Evolutionary conservation across 2,797 vertebrate species (phyloP), one percentile per base, ranked within the genome.

Genomic region (Gymnopithys bicolor): DNA sequence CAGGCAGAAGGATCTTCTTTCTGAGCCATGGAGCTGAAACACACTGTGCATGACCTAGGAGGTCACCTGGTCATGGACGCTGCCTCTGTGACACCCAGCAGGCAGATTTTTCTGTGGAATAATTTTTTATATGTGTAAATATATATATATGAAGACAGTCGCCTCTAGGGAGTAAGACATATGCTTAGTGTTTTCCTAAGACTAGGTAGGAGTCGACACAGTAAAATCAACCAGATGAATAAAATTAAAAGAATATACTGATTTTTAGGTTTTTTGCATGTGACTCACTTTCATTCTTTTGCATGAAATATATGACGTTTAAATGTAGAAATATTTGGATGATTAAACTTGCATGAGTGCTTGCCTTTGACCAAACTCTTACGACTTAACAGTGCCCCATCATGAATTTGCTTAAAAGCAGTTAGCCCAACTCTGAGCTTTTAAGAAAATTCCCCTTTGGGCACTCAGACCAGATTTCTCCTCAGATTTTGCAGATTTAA

Each of bases 51-150:
- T 0, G 7, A 52, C 32, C 52, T 33, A 25, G 32, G 51, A n/a
- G 51, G 23, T 43, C 1, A 0, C 70, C 56, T 4, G 21, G 25
- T 48, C 0, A 0, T 13, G 39, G 55, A 13, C 0, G 1, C 55
- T 76, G 60, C 70, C 58, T 45, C 46, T 16, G 30, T 43, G 53
- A 62, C 27, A n/a, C 28, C 58, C 59, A 2, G n/a, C 39, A 67
- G 52, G 35, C 69, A 62, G 32, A 49, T 56, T 51, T 33, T 30
- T 46, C 80, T 63, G 32, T 68, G 27, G 11, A 62, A 35, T 63
- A 25, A 10, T 35, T 58, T 58, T 58, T 48, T 46, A 32, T 33
- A 37, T 10, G 14, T 5, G 4, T 22, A 51, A 8, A 24, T 23
- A 60, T 51, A 25, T 32, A 51, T 7, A 22, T 3, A 5, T 37